Conservation (phyloP, 2,797 vertebrate species). For the Lepilemur ruficaudatus region DNA sequence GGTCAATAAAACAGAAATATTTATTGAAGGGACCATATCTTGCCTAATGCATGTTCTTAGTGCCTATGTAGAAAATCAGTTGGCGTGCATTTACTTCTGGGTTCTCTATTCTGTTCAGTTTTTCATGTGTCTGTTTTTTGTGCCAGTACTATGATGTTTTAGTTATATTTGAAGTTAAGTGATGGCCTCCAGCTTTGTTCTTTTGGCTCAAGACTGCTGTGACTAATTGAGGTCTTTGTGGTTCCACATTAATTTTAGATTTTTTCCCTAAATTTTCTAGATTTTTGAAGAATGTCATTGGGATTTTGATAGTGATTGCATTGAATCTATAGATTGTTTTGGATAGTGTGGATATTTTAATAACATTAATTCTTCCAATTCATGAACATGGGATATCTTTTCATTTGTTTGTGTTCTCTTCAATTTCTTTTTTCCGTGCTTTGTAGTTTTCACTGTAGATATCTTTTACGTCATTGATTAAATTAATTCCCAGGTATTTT, state of each 20-base stretch:
- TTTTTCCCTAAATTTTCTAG: neutral
- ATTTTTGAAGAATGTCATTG: neutral
- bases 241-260: neutral
- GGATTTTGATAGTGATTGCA: neutral
- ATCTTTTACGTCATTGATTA: neutral
- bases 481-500: neutral
- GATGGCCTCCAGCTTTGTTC: neutral
- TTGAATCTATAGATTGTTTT: neutral
- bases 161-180: neutral
- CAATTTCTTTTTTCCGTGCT: neutral
- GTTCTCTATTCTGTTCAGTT: neutral
- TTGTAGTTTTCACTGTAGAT: neutral
- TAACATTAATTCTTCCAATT: neutral
- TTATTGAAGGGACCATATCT: neutral
- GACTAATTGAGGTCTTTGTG: neutral
- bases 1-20: slow-evolving; percentile 6
- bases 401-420: neutral
- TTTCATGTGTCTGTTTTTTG: neutral
- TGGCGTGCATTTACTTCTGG: neutral
- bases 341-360: neutral
- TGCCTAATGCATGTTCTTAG: neutral
- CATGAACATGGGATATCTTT: neutral
- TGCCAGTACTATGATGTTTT: neutral
- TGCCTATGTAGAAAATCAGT: neutral
- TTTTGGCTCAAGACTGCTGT: neutral